Evolutionary conservation across 1,140 invertebrate genomes (phyloP).

Genomic region (Cylas formicarius): DNA sequence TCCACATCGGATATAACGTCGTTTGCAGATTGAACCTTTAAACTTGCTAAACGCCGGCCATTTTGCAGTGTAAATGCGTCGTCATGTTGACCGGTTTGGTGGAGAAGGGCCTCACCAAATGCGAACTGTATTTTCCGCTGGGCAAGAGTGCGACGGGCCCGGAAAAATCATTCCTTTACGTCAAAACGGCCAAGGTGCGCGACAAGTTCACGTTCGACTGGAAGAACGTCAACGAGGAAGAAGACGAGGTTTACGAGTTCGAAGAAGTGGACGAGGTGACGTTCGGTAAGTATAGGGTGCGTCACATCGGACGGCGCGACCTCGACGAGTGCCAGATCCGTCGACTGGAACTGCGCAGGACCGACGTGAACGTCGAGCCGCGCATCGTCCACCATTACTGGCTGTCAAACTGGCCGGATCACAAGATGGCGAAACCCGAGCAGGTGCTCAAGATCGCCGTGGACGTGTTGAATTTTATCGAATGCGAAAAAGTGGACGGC

Average conservation of each 20-base stretch:
- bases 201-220: conserved; percentile 38
- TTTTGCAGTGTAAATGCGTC: conserved; percentile 50
- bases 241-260: conserved; percentile 33
- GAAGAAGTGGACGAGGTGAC: conserved; percentile 35
- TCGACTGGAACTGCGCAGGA: conserved; percentile 28
- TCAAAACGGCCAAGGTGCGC: conserved; percentile 31
- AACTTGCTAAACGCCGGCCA: too few species aligned
- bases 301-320: conserved; percentile 26
- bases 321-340: conserved; percentile 35
- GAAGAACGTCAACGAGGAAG: conserved; percentile 14
- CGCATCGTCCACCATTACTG: conserved; percentile 48
- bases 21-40: not conserved
- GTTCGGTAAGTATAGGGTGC: conserved; percentile 32
- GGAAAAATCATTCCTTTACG: conserved; percentile 29
- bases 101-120: conserved; percentile 76
- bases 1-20: not conserved
- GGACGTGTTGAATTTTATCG: conserved; percentile 46
- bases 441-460: conserved; percentile 52
- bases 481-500: conserved; percentile 26
- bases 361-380: conserved; percentile 18
- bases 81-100: conserved; percentile 86
- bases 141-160: conserved; percentile 26
- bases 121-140: conserved; percentile 77
- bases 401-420: conserved; percentile 64
- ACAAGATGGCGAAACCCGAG: conserved; percentile 42